Conservation (phyloP, 2,797 vertebrate genomes). For the Kryptopterus vitreolus region DNA sequence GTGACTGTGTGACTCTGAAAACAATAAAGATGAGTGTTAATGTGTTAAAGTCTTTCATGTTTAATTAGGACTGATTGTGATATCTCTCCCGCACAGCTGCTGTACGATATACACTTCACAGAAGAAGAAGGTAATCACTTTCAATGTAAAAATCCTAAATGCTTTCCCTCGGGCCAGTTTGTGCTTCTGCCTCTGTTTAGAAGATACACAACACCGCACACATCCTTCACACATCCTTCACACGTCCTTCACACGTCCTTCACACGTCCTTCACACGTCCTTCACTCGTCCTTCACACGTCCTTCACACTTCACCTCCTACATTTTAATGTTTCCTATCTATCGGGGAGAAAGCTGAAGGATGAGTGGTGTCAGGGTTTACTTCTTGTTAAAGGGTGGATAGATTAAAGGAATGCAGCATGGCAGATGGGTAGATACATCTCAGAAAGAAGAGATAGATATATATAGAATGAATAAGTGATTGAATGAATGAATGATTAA, state of each 20-base stretch:
- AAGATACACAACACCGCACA: neutral
- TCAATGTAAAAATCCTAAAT: slow-evolving; percentile 4
- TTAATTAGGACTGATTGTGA: neutral
- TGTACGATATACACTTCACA: slow-evolving; percentile 21
- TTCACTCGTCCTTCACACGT: too few species aligned
- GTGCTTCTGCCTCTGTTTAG: slow-evolving; percentile 4
- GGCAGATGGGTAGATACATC: too few species aligned
- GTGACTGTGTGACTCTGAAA: neutral
- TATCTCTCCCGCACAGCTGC: slow-evolving; percentile 28
- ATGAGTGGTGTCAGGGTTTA: neutral
- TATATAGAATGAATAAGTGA: too few species aligned
- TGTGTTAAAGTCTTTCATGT: neutral
- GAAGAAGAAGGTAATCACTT: slow-evolving; percentile 8
- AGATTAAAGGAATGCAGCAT: too few species aligned
- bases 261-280: neutral
- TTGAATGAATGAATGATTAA: too few species aligned
- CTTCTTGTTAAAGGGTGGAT: neutral
- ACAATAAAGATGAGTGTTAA: neutral
- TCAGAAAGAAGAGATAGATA: too few species aligned
- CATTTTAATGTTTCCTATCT: neutral
- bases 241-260: neutral
- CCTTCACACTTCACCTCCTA: neutral
- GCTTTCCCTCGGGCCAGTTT: neutral
- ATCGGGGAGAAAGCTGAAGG: neutral
- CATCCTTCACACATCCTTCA: neutral